Evolutionary conservation across 2,888 invertebrate genomes (phyloP).

Genomic region (Oxycera nigricornis): DNA sequence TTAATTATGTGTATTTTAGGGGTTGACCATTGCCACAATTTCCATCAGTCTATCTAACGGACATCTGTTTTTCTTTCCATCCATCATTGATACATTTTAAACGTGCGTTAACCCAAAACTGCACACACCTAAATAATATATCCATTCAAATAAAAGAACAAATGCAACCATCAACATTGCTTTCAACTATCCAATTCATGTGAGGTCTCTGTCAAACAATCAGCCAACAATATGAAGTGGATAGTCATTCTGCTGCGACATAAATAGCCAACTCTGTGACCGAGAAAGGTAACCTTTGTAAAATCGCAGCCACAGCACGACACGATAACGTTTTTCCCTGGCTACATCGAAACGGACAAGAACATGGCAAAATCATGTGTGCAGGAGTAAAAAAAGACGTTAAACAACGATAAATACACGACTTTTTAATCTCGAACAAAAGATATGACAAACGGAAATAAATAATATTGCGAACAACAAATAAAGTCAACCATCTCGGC

Average conservation of each 20-base stretch:
- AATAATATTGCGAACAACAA: conserved; percentile 30
- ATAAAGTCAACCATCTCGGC: conserved; percentile 31
- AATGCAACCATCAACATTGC: background rate
- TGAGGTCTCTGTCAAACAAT: background rate
- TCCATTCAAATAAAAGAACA: background rate
- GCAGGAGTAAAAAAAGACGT: background rate
- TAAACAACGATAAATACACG: conserved; percentile 21
- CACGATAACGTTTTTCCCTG: background rate
- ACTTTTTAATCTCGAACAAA: conserved; percentile 28
- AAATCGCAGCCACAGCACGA: conserved; percentile 13
- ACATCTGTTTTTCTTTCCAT: background rate
- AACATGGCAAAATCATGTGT: conserved; percentile 37
- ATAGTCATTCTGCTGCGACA: conserved; percentile 7
- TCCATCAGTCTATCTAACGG: too few species aligned
- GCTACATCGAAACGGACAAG: conserved; percentile 19
- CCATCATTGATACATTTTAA: background rate
- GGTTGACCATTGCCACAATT: too few species aligned
- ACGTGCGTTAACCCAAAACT: background rate
- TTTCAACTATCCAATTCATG: background rate
- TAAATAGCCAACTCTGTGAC: conserved; percentile 20
- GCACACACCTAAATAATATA: background rate
- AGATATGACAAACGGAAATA: conserved; percentile 40
- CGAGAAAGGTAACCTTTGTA: background rate
- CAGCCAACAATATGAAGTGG: background rate
- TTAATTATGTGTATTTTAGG: too few species aligned